A percentile compares a stretch with the other conserved stretches of the same genome.
Conservation (phyloP, 2,797 vertebrate species). For the Chelon auratus region DNA sequence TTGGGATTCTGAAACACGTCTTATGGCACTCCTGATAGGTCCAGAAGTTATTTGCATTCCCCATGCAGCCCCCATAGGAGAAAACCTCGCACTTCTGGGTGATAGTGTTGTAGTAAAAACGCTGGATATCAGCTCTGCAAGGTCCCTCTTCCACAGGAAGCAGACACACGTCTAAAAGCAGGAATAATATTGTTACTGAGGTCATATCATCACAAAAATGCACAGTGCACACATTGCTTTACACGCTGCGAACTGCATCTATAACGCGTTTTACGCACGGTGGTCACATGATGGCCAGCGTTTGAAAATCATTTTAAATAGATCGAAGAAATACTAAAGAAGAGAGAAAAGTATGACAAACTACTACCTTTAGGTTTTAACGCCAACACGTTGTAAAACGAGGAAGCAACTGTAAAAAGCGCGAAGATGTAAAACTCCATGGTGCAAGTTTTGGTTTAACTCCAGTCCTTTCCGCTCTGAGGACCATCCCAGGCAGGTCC, state of each 20-base stretch:
- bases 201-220: neutral
- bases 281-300: neutral
- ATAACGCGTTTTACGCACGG: neutral
- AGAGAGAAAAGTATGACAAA: neutral
- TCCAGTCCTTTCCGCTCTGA: slow-evolving; percentile 22
- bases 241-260: neutral
- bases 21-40: slow-evolving; percentile 86
- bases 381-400: slow-evolving; percentile 53
- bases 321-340: neutral
- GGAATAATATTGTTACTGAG: neutral
- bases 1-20: slow-evolving; percentile 89
- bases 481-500: slow-evolving; percentile 25
- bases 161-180: slow-evolving; percentile 84
- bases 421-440: slow-evolving; percentile 75
- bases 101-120: slow-evolving; percentile 90
- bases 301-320: neutral
- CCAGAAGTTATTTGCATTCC: slow-evolving; percentile 92
- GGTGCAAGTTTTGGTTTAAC: slow-evolving; percentile 9
- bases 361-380: slow-evolving; percentile 63
- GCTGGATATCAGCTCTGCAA: slow-evolving; percentile 80
- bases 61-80: slow-evolving; percentile 89
- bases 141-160: slow-evolving; percentile 85
- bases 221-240: neutral
- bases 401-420: slow-evolving; percentile 52
- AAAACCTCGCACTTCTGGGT: slow-evolving; percentile 90